Base-by-base conservation (phyloP, 2,113 vertebrate species). In the Sciurus niger region DNA sequence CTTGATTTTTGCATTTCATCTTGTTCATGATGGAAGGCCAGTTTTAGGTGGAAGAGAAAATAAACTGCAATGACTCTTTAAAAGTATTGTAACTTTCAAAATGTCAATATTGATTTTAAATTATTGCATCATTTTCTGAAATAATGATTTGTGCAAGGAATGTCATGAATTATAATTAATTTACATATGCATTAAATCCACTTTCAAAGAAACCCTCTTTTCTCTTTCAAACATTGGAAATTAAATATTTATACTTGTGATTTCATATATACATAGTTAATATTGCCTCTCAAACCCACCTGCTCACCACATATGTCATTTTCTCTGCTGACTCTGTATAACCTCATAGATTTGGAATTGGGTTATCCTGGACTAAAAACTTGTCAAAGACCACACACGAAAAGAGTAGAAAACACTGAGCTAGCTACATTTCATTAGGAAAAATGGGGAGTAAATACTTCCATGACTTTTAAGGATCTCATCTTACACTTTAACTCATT, bases 101-200 rank as follows among this genome's bases (percentile, higher is more conserved):
- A 92, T 96, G 96, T 94, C 97, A 97, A 91, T 97, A 95, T 97
- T 97, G 90, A 90, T 91, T 98, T 96, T 89, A 96, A 97, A 85
- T 93, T 90, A 96, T 95, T 93, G 93, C 94, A 84, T 94, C 58
- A 20, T 86, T 98, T 98, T 96, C 88, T 88, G 95, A 97, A 98
- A 97, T 96, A 96, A 97, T 95, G 97, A 97, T 94, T 96, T 97
- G 84, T 91, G 37, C 91, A 89, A 91, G 2, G 24, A 93, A 92
- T 98, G 94, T 96, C 84, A 94, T 96, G 96, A 97, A 88, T 98
- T 96, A 77, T 97, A 97, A 96, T 97, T 97, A 95, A 98, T 96
- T 96, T 97, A 97, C 93, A 84, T 95, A 94, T 87, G 95, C 55
- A 86, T 97, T 97, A 92, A 97, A 95, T 86, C 95, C 63, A 82